phyloP scores from a whole-genome alignment of 1,140 invertebrate species.

The Apis dorsata region DNA sequence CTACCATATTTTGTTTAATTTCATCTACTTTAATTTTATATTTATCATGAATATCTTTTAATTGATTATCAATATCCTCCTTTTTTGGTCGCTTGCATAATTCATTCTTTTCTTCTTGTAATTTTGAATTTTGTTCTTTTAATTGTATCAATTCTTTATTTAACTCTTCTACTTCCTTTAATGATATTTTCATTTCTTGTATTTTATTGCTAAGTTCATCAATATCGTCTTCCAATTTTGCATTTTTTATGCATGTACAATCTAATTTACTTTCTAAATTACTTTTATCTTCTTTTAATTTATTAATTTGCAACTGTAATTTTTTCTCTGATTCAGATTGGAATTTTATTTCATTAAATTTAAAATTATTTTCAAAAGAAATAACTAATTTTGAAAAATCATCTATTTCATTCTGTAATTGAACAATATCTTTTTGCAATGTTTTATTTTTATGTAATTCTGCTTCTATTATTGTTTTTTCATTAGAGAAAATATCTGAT shows the following conservation, averaged over 20 bases:
- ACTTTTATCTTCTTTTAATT: slow-evolving; percentile 67
- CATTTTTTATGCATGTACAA: slow-evolving; percentile 64
- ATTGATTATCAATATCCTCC: slow-evolving; percentile 59
- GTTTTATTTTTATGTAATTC: slow-evolving; percentile 60
- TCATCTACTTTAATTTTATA: slow-evolving; percentile 76
- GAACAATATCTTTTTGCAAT: slow-evolving; percentile 54
- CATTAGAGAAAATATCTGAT: slow-evolving; percentile 51
- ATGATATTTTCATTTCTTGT: slow-evolving; percentile 55
- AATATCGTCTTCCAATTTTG: slow-evolving; percentile 73
- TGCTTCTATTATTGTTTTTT: slow-evolving; percentile 55
- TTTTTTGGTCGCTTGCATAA: slow-evolving; percentile 49
- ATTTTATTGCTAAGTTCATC: slow-evolving; percentile 69
- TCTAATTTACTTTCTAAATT: slow-evolving; percentile 72
- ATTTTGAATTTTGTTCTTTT: slow-evolving; percentile 46
- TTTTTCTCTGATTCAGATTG: slow-evolving; percentile 66
- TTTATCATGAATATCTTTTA: slow-evolving; percentile 72
- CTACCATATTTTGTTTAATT: slow-evolving; percentile 78
- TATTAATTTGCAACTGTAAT: slow-evolving; percentile 65
- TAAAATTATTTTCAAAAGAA: slow-evolving; percentile 57
- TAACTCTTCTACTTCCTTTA: slow-evolving; percentile 51
- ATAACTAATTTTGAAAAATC: slow-evolving; percentile 53
- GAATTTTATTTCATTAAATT: slow-evolving; percentile 61
- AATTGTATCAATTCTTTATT: slow-evolving; percentile 53
- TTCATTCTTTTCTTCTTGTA: slow-evolving; percentile 46
- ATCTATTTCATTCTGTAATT: slow-evolving; percentile 60